Percentiles rank a stretch among this genome's conserved stretches.
Evolutionary conservation across 2,888 invertebrate genomes (phyloP).

Genomic region (Oxytorus armatus): DNA sequence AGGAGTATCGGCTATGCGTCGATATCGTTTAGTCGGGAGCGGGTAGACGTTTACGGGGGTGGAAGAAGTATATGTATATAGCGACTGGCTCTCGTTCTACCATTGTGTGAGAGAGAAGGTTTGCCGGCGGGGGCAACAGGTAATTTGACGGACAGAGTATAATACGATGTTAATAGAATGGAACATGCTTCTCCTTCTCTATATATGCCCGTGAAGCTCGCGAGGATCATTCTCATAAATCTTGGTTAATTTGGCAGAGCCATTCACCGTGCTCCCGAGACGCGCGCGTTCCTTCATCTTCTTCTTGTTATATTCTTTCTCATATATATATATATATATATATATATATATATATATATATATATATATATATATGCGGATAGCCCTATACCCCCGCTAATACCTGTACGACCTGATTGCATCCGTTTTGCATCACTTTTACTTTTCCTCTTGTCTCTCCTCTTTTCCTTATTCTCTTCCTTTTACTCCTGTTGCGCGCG

Average conservation of each 20-base stretch:
- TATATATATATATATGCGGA: too few species aligned
- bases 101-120: conserved; percentile 23
- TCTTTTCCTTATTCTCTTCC: conserved; percentile 27
- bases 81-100: neutral
- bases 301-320: conserved; percentile 56
- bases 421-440: conserved; percentile 50
- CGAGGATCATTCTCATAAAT: conserved; percentile 79
- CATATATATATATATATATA: too few species aligned
- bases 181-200: conserved; percentile 73
- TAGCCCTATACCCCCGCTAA: conserved; percentile 14
- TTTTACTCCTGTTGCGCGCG: conserved; percentile 4
- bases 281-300: conserved; percentile 64
- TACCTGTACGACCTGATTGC: conserved; percentile 47
- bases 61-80: conserved; percentile 24
- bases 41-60: conserved; percentile 70
- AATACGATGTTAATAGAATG: conserved; percentile 74
- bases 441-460: conserved; percentile 31
- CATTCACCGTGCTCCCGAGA: conserved; percentile 76
- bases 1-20: conserved; percentile 25
- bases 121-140: conserved; percentile 61
- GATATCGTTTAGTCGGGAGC: conserved; percentile 53
- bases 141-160: conserved; percentile 63
- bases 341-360: too few species aligned
- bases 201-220: conserved; percentile 35
- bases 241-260: conserved; percentile 82